Base-by-base conservation (phyloP, 2,797 vertebrate species). In the Craterocephalus amniculus region DNA sequence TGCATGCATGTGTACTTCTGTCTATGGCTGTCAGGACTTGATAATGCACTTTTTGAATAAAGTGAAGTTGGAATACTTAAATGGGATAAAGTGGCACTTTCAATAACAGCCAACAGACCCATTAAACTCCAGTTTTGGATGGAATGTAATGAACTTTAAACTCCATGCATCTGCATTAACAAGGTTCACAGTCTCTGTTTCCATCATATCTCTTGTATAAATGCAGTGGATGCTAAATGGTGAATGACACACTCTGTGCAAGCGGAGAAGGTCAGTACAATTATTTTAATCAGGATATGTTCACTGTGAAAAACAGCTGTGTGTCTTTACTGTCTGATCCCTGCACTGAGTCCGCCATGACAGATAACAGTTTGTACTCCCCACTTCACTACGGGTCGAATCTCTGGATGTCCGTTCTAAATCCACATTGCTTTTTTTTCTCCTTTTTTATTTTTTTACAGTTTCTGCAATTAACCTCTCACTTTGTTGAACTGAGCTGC, bases 281-380 rank as follows among this genome's bases (percentile, higher is more conserved):
- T 61, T 1, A 16, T 63, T 57, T 59, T 3, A 74, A 56, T 63
- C 38, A 56, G 9, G 26, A 26, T 1, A 13, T 10, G 3, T 27
- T 6, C 1, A 14, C 32, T 51, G 22, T 55, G 36, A 11, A 81
- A 43, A 31, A n/a, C 61, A 58, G 43, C 45, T 51, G 68, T 27
- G 31, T 70, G 18, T 48, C 57, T 10, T 62, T 8, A 10, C 29
- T 31, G 5, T 67, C 20, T 16, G 48, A 43, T 4, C 6, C 14
- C 40, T 20, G 40, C 6, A 43, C 18, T 2, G 6, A 43, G 40
- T 20, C 18, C 8, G 40, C 18, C 40, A 20, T 20, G 40, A 20
- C 16, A 43, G 40, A 43, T 20, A 20, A 43, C 16, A 43, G 40
- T 48, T 38, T 45, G 38, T 29, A 12, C 58, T 43, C 10, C 43